Base-by-base conservation (phyloP, 35 echinoderm and acorn worm genomes). In the Diadema setosum region DNA sequence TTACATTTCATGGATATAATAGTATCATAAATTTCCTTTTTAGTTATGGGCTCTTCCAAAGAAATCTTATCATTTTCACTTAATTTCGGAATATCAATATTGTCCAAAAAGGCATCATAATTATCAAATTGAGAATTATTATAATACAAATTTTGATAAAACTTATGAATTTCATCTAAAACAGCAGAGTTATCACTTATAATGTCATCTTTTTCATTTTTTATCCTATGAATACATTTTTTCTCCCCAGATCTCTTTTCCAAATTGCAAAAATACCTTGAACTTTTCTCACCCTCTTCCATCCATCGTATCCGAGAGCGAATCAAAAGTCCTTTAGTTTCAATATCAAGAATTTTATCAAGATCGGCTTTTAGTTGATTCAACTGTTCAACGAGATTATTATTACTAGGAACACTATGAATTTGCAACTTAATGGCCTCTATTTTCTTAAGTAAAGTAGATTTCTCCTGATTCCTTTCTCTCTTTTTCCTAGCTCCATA, bases 261-360 rank as follows among this genome's bases (percentile, higher is more conserved):
- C 65, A 85, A 41, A 64, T 85, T 61, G 36, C 83, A 85, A 64
- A 85, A 85, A 50, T 87, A 75, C 34, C 75, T 87, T 3, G 20
- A 46, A 45, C 67, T 87, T 18, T 87, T 87, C 36, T 87, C 67
- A 39, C 60, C 60, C 25, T 85, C 46, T 32, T 83, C 81, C 37
- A 83, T 57, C 81, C 81, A 83, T 4, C 81, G 44, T 31, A 40
- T 6, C 42, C 81, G 9, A 57, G 81, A 83, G 35, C 44, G 81
- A 56, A 57, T 83, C 52, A 32, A 31, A 25, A 58, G 29, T 5
- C 60, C 60, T 9, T 50, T 58, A 57, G 45, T 55, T 83, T 83
- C 81, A 83, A 29, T 16, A 50, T 83, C 81, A 24, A 50, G 40
- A 33, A 55, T 83, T 58, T 83, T 58, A 57, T 83, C 40, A 27